These are phyloP conservation scores for Oncorhynchus kisutch DNA, from an alignment of 2,113 vertebrate species.

Conservation along the genomic window DNA sequence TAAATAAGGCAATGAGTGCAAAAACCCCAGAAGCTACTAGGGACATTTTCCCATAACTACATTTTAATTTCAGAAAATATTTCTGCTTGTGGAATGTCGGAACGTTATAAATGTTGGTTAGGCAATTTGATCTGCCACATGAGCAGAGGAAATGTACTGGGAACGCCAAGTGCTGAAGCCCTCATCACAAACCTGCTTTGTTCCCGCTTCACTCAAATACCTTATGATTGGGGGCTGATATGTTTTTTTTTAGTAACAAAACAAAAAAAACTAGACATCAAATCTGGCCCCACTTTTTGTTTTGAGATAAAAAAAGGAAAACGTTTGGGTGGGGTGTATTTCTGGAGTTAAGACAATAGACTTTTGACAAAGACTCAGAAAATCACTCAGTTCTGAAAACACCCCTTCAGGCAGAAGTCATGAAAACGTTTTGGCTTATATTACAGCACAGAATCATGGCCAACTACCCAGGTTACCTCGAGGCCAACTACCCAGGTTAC, in stretches of 20 bases:
- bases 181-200: slow-evolving; percentile 25
- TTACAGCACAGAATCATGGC: background rate
- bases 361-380: background rate
- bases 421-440: background rate
- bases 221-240: slow-evolving; percentile 19
- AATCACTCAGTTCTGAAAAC: background rate
- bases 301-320: background rate
- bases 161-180: slow-evolving; percentile 14
- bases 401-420: background rate
- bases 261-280: background rate
- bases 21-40: background rate
- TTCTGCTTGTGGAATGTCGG: slow-evolving; percentile 25
- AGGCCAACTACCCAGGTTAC: slow-evolving; percentile 18
- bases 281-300: too few relatives aligned
- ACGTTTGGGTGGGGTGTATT: background rate
- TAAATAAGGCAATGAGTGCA: background rate
- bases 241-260: slow-evolving; percentile 29
- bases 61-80: slow-evolving; percentile 40
- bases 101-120: slow-evolving; percentile 26
- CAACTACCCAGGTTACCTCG: background rate
- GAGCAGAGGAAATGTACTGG: slow-evolving; percentile 27
- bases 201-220: slow-evolving; percentile 21
- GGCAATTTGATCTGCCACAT: slow-evolving; percentile 28
- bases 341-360: background rate
- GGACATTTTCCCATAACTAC: slow-evolving; percentile 9